Evolutionary conservation across 37 sponge, comb jelly and placozoan genomes (phyloP).

Genomic region (Amphimedon queenslandica): DNA sequence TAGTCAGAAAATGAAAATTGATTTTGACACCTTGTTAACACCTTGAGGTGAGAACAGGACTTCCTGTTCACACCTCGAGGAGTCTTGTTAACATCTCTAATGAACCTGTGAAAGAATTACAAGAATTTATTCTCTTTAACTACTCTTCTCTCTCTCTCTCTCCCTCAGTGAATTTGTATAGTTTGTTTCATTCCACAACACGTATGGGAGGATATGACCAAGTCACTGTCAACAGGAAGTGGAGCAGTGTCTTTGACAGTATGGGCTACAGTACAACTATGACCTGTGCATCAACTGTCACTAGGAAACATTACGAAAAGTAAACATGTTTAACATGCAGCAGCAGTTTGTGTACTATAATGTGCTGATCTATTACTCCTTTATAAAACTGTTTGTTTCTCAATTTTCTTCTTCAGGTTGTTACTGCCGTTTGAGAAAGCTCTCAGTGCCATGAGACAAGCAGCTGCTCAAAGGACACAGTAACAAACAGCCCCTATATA

Average conservation of each 20-base stretch:
- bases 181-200: background rate
- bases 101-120: too few relatives aligned
- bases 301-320: conserved; percentile 4
- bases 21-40: too few relatives aligned
- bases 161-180: conserved; percentile 8
- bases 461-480: background rate
- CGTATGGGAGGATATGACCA: conserved; percentile 3
- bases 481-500: too few relatives aligned
- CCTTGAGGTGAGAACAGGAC: too few relatives aligned
- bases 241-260: background rate
- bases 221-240: background rate
- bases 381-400: background rate
- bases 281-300: background rate
- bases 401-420: background rate
- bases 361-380: background rate
- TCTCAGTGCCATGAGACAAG: background rate
- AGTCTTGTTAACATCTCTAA: too few relatives aligned
- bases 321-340: background rate
- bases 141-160: too few relatives aligned
- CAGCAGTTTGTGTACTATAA: background rate
- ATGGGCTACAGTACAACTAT: background rate
- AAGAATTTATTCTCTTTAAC: background rate
- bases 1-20: too few relatives aligned
- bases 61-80: too few relatives aligned
- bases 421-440: conserved; percentile 7